Evolutionary conservation across 2,113 vertebrate genomes (phyloP).

Genomic region (Manacus vitellinus): DNA sequence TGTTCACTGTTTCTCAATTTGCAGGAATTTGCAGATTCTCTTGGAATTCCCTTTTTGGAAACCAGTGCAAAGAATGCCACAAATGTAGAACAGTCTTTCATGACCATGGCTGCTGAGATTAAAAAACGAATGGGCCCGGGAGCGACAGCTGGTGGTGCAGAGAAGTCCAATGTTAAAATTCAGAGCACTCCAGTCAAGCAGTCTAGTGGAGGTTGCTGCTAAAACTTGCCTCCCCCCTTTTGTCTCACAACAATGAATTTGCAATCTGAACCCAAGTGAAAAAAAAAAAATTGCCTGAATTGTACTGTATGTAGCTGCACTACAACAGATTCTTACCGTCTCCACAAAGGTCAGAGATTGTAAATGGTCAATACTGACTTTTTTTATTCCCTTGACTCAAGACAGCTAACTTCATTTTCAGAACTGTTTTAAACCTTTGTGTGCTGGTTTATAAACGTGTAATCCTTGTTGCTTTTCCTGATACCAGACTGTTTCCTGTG

Average conservation of each 20-base stretch:
- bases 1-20: neutral
- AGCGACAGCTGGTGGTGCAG: conserved; percentile 86
- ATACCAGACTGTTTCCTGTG: conserved; percentile 87
- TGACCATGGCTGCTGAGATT: conserved; percentile 99
- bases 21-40: conserved; percentile 95
- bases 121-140: conserved; percentile 98
- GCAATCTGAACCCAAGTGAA: conserved; percentile 85
- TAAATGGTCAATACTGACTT: conserved; percentile 87
- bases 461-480: conserved; percentile 92
- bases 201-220: conserved; percentile 93
- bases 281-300: conserved; percentile 89
- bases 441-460: conserved; percentile 88
- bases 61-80: conserved; percentile 97
- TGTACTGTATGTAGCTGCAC: conserved; percentile 99
- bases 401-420: conserved; percentile 89
- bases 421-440: conserved; percentile 88
- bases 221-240: conserved; percentile 76
- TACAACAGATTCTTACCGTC: conserved; percentile 90
- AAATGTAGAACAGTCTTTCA: conserved; percentile 99
- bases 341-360: conserved; percentile 89
- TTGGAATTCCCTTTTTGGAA: conserved; percentile 97
- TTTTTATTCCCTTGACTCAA: conserved; percentile 85
- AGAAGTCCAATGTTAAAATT: conserved; percentile 97
- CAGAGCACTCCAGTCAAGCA: conserved; percentile 98
- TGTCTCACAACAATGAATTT: conserved; percentile 85